Evolutionary conservation across 2,888 invertebrate genomes (phyloP).

Genomic region (Ephialtes manifestator): DNA sequence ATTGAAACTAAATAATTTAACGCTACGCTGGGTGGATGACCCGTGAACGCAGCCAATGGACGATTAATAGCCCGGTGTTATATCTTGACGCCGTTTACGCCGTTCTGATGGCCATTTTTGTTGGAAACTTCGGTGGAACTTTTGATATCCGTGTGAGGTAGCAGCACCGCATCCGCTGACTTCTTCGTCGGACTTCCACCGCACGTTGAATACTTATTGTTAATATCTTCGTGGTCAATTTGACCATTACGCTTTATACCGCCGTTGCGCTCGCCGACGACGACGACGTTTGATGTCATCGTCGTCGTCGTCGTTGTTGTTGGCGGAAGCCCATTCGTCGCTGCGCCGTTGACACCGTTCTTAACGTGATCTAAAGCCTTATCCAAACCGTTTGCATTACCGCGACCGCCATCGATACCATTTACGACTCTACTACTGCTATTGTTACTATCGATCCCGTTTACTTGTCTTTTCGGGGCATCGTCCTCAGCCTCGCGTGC

Average conservation of each 20-base stretch:
- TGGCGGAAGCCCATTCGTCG: conserved; percentile 25
- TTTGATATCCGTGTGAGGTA: conserved; percentile 24
- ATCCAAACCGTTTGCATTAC: conserved; percentile 36
- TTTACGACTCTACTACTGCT: conserved; percentile 49
- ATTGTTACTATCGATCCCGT: conserved; percentile 69
- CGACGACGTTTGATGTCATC: conserved; percentile 21
- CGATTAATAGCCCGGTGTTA: conserved; percentile 63
- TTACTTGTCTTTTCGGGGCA: conserved; percentile 71
- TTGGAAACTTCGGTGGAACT: conserved; percentile 15
- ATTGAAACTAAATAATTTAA: conserved; percentile 59
- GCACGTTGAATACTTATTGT: conserved; percentile 48
- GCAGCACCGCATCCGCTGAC: conserved; percentile 33
- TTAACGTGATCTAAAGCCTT: conserved; percentile 3
- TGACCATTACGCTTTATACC: conserved; percentile 41
- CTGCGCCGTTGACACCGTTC: conserved; percentile 26
- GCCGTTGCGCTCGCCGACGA: conserved; percentile 33
- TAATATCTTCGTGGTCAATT: conserved; percentile 20
- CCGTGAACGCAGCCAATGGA: conserved; percentile 4
- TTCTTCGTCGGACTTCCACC: conserved; percentile 56
- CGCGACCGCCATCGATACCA: conserved; percentile 26
- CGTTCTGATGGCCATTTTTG: conserved; percentile 65
- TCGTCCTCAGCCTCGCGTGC: conserved; percentile 69
- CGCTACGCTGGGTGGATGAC: conserved; percentile 14
- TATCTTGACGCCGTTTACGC: conserved; percentile 70
- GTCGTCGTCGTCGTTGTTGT: conserved; percentile 7